These are phyloP conservation scores for Falcaria lacertinaria DNA, from an alignment of 2,888 invertebrate species.

Conservation along the genomic window DNA sequence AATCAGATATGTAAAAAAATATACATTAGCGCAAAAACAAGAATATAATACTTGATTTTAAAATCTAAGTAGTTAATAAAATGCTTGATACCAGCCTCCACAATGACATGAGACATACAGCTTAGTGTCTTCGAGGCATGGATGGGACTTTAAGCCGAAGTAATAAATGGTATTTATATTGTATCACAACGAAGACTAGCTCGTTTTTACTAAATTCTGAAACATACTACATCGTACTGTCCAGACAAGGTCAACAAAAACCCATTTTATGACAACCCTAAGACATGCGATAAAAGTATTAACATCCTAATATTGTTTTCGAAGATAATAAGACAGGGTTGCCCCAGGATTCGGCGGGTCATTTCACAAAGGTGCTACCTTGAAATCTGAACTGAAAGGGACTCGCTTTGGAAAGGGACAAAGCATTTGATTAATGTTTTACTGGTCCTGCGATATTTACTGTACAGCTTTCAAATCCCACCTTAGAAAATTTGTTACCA, in stretches of 20 bases:
- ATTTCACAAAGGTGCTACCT: not conserved
- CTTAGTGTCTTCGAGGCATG: too few species aligned
- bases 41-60: too few species aligned
- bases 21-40: too few species aligned
- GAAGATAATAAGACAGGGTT: not conserved
- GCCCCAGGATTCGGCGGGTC: not conserved
- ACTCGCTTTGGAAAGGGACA: not conserved
- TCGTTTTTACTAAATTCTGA: too few species aligned
- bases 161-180: too few species aligned
- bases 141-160: too few species aligned
- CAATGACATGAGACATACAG: too few species aligned
- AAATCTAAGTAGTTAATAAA: too few species aligned
- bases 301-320: not conserved
- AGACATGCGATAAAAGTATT: not conserved
- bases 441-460: not conserved
- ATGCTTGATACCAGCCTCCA: too few species aligned
- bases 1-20: too few species aligned
- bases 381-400: not conserved
- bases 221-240: not conserved
- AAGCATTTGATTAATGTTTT: not conserved
- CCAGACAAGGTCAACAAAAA: not conserved
- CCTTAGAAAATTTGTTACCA: not conserved
- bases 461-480: not conserved
- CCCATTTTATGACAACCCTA: conserved; percentile 1
- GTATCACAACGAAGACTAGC: too few species aligned